Percentiles rank a stretch among this genome's conserved stretches.
Evolutionary conservation across 2,113 vertebrate genomes (phyloP).

Genomic region (Cervus canadensis): DNA sequence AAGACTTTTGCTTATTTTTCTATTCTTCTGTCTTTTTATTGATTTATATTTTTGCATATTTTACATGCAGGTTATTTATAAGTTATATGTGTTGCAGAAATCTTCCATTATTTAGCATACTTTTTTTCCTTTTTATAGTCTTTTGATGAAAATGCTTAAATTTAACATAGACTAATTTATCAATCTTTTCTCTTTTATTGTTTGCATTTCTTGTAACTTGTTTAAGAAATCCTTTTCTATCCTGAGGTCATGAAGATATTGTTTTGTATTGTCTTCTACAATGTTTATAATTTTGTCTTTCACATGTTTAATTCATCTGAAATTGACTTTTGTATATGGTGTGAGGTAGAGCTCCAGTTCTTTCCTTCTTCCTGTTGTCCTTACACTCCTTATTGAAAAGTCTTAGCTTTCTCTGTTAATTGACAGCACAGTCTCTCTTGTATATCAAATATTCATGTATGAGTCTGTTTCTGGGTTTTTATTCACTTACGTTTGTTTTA

Average conservation of each 20-base stretch:
- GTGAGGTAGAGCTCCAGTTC: background rate
- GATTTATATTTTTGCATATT: background rate
- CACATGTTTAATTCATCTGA: background rate
- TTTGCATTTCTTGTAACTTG: background rate
- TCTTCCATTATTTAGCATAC: background rate
- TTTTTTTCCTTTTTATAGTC: background rate
- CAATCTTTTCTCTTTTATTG: background rate
- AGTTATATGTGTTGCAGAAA: background rate
- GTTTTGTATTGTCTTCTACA: background rate
- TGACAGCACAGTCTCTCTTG: background rate
- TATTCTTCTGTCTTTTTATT: background rate
- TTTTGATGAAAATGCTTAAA: background rate
- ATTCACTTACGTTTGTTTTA: background rate
- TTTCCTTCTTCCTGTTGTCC: background rate
- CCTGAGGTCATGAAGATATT: background rate
- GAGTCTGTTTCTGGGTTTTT: background rate
- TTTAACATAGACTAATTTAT: background rate
- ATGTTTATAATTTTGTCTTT: background rate
- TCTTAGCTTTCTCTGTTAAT: background rate
- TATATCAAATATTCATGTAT: background rate
- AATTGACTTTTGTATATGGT: background rate
- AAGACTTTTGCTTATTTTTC: background rate
- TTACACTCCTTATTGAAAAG: background rate
- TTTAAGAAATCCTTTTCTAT: background rate
- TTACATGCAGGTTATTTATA: background rate